phyloP scores from a whole-genome alignment of 2,797 vertebrate genomes.

The Tapera naevia region DNA sequence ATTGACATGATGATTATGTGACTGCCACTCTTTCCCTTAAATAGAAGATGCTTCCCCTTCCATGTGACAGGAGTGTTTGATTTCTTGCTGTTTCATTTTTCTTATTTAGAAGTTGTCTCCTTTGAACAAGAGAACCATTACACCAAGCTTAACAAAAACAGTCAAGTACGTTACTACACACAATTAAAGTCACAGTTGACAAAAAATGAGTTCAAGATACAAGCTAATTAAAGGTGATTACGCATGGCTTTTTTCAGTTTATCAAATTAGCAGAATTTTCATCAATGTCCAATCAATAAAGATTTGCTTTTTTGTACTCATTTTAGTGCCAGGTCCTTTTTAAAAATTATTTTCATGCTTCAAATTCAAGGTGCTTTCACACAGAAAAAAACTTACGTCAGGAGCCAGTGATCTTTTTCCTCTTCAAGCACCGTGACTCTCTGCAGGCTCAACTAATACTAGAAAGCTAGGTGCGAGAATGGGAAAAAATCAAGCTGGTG shows the following conservation, averaged over 20 bases:
- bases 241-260: background rate
- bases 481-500: background rate
- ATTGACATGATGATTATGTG: background rate
- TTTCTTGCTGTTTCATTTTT: background rate
- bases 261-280: background rate
- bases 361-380: background rate
- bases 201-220: background rate
- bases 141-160: background rate
- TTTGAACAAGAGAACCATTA: constrained; percentile 6
- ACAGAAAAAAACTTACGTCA: background rate
- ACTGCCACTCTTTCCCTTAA: background rate
- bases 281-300: background rate
- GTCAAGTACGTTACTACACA: background rate
- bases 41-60: background rate
- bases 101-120: background rate
- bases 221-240: background rate
- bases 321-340: background rate
- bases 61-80: background rate
- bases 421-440: background rate
- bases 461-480: background rate
- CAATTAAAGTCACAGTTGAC: constrained; percentile 2
- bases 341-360: background rate
- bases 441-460: background rate
- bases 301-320: background rate
- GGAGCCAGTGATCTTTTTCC: background rate